These are phyloP conservation scores for Helicoverpa assulta DNA, from an alignment of 2,888 invertebrate species.

Conservation along the genomic window DNA sequence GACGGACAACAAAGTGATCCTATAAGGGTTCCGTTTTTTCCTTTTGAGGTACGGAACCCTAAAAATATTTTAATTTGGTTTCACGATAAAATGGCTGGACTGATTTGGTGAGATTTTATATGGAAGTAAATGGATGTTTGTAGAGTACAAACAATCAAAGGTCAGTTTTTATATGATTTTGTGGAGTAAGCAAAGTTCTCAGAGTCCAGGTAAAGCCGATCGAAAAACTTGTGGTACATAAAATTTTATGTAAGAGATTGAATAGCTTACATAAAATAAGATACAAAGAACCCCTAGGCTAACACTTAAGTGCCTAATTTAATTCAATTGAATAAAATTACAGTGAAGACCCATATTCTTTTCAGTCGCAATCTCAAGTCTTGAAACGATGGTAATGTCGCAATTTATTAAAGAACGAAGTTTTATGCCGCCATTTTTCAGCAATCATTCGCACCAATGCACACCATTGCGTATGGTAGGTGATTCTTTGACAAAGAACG, in stretches of 20 bases:
- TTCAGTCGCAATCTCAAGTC: constrained; percentile 41
- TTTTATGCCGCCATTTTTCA: constrained; percentile 79
- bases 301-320: constrained; percentile 42
- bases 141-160: no score
- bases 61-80: no score
- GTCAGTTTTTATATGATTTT: no score
- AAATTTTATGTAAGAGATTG: neutral
- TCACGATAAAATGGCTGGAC: no score
- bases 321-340: constrained; percentile 55
- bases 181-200: no score
- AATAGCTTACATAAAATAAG: neutral
- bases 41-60: no score
- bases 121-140: no score
- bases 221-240: neutral
- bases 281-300: constrained; percentile 11
- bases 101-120: no score
- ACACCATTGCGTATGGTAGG: constrained; percentile 76
- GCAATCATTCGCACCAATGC: constrained; percentile 78
- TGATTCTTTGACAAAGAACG: constrained; percentile 52
- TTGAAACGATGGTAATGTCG: constrained; percentile 64
- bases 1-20: no score
- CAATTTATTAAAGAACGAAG: constrained; percentile 72
- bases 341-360: constrained; percentile 42
- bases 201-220: no score
- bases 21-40: no score